These are phyloP conservation scores for Leptopilina syphax DNA, from an alignment of 2,888 invertebrate genomes.

Conservation along the genomic window DNA sequence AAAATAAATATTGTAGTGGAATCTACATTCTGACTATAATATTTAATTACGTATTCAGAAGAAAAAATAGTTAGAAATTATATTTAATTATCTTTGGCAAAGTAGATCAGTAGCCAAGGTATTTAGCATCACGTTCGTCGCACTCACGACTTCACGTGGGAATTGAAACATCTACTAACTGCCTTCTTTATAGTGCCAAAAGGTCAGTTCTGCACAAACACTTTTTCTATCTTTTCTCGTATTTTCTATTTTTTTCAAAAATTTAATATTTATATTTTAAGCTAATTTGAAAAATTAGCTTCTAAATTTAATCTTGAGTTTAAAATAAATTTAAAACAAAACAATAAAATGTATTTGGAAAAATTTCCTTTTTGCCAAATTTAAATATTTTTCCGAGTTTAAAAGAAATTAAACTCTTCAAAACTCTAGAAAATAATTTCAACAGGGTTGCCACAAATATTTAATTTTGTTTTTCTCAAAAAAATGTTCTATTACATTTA, in stretches of 20 bases:
- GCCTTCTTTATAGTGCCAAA: constrained; percentile 59
- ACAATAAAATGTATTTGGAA: not conserved
- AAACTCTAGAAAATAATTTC: too few species aligned
- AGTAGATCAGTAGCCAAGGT: constrained; percentile 54
- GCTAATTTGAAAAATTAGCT: not conserved
- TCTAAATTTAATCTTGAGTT: not conserved
- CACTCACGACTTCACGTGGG: constrained; percentile 58
- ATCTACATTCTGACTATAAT: too few species aligned
- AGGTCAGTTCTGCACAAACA: constrained; percentile 67
- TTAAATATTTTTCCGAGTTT: too few species aligned
- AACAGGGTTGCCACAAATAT: too few species aligned
- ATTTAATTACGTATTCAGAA: not conserved
- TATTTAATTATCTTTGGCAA: constrained; percentile 33
- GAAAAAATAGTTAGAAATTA: not conserved
- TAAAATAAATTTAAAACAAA: not conserved
- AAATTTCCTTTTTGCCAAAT: too few species aligned
- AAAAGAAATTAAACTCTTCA: too few species aligned
- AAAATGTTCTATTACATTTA: too few species aligned
- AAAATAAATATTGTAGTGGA: not conserved
- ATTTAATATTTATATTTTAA: not conserved
- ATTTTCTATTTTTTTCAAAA: not conserved
- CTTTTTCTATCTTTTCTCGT: constrained; percentile 36
- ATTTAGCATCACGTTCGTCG: constrained; percentile 60
- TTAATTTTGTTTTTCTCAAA: too few species aligned
- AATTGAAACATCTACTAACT: constrained; percentile 63